Percentiles rank a stretch among this genome's conserved stretches.
These are phyloP conservation scores for Amphilophus citrinellus DNA, from an alignment of 2,113 vertebrate species.

Conservation along the genomic window DNA sequence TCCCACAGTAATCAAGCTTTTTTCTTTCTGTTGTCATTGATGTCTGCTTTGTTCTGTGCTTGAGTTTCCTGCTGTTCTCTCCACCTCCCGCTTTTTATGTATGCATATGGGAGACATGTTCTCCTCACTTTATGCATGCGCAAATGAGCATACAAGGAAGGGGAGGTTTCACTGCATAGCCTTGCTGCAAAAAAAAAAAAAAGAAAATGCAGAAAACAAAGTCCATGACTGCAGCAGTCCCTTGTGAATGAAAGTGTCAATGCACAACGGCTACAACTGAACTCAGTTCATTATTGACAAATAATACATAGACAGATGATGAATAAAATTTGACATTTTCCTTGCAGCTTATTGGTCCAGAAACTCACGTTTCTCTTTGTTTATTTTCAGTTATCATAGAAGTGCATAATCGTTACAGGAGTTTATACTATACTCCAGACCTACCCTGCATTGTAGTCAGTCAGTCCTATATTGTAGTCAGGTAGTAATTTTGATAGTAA, in stretches of 20 bases:
- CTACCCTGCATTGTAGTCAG: neutral
- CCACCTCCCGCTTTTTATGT: neutral
- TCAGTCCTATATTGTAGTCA: constrained; percentile 22
- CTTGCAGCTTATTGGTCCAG: no score
- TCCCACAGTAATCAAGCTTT: no score
- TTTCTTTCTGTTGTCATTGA: neutral
- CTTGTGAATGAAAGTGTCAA: neutral
- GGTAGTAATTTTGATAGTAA: no score
- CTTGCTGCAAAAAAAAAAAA: neutral
- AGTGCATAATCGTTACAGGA: neutral
- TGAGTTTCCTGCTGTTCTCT: neutral
- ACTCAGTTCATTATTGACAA: neutral
- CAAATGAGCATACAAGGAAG: neutral
- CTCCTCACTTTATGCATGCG: neutral
- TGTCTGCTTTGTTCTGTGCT: neutral
- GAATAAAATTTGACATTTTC: no score
- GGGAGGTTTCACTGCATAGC: neutral
- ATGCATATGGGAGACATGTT: neutral
- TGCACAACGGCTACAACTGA: neutral
- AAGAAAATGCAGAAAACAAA: neutral
- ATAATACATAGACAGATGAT: neutral
- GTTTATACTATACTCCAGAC: neutral
- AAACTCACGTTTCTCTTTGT: neutral
- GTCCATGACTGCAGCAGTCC: neutral
- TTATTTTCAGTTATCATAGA: neutral